Evolutionary conservation across 2,113 vertebrate species (phyloP).

Genomic region (Panthera leo): DNA sequence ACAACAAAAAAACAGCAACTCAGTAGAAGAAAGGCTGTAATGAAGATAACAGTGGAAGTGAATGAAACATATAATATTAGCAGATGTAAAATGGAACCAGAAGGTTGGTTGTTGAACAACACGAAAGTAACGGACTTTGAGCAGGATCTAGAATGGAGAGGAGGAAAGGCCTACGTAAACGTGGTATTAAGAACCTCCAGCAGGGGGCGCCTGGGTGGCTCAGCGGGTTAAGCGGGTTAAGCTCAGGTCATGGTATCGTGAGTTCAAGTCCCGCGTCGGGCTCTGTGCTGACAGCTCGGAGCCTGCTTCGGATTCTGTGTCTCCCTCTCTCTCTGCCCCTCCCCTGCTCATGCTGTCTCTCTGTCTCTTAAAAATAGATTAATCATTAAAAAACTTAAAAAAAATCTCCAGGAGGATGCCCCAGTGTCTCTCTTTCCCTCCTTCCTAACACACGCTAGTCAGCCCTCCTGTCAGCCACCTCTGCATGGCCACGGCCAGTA

Average conservation of each 20-base stretch:
- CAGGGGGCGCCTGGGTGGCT: too few species aligned
- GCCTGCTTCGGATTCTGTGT: too few species aligned
- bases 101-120: neutral
- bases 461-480: neutral
- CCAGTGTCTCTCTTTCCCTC: neutral
- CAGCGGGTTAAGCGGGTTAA: too few species aligned
- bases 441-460: rapidly evolving
- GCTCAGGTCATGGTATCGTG: too few species aligned
- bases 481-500: rapidly evolving
- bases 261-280: too few species aligned
- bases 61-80: neutral
- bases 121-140: neutral
- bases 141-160: rapidly evolving
- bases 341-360: too few species aligned
- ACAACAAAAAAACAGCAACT: neutral
- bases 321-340: too few species aligned
- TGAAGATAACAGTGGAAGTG: neutral
- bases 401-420: too few species aligned
- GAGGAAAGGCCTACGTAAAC: neutral
- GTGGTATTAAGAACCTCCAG: neutral
- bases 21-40: neutral
- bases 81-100: too few species aligned
- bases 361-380: too few species aligned
- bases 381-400: too few species aligned
- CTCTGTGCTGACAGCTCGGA: too few species aligned